Base-by-base conservation (phyloP, 2,888 invertebrate genomes). In the Cantharis flavilabris region DNA sequence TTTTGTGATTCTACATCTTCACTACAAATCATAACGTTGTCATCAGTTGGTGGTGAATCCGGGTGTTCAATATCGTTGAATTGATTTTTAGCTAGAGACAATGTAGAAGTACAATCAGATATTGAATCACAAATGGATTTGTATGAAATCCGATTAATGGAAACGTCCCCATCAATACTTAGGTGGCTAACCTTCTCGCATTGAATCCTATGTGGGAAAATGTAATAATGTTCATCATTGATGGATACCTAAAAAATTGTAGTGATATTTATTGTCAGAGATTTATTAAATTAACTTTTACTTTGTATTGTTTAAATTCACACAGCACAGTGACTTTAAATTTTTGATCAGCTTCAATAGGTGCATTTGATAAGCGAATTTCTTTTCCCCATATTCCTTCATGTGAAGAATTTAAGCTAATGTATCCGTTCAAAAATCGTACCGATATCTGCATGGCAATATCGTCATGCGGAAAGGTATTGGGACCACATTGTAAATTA, bases 141-240 rank as follows among this genome's bases (percentile, higher is more conserved):
- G 87, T 92, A 93, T 28, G 90, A 91, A 65, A 96, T 91, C 76
- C 92, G 89, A 78, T 91, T 90, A 2, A 96, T 83, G 81, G 90
- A 89, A 1, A 95, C 92, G 83, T 96, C 95, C 0, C 96, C 96
- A 84, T 95, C 94, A n/a, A 96, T 90, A 0, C 93, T 90, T 28
- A 97, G 81, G 86, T 94, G 93, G 0, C 92, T 90, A 49, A 95
- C 91, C 79, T 91, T 73, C 30, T 92, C 90, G 84, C 91, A 90
- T 1, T 95, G 93, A 69, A 95, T 86, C 70, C 96, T 91, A 86
- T 96, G 94, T 1, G 89, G 88, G 87, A 96, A 96, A 89, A 95
- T 94, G 74, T 93, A 90, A 88, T 94, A 95, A 84, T 96, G 96
- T 69, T 90, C 89, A 2, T 95, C 95, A 87, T 96, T 96, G 13